Conservation (phyloP, 2,888 invertebrate species). For the Nemoura dubitans region DNA sequence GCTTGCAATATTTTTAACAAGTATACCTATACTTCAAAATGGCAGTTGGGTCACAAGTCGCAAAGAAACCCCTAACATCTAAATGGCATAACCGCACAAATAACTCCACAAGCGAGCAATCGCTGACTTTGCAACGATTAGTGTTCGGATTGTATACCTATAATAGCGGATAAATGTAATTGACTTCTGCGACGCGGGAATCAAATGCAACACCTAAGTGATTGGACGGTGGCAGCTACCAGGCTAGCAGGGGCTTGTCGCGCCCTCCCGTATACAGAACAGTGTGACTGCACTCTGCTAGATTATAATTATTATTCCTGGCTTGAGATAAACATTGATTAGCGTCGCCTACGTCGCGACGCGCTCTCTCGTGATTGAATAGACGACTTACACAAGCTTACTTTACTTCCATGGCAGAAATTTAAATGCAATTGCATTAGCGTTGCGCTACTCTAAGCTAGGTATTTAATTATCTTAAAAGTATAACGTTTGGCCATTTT, state of each 20-base stretch:
- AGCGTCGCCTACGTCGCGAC: slow-evolving; percentile 21
- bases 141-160: not conserved
- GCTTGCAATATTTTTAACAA: too few species aligned
- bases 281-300: slow-evolving; percentile 19
- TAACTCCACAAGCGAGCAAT: too few species aligned
- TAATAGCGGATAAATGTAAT: not conserved
- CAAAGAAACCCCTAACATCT: too few species aligned
- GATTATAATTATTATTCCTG: slow-evolving; percentile 39
- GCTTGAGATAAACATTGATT: slow-evolving; percentile 41
- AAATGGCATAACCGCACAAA: too few species aligned
- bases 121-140: not conserved
- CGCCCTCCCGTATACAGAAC: slow-evolving; percentile 25
- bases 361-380: slow-evolving; percentile 36
- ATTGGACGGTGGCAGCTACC: slow-evolving; percentile 3
- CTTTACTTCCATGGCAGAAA: slow-evolving; percentile 9
- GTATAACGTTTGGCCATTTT: slow-evolving; percentile 38
- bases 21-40: too few species aligned
- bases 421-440: slow-evolving; percentile 36
- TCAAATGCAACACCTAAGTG: slow-evolving; percentile 16
- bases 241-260: not conserved
- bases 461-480: slow-evolving; percentile 41
- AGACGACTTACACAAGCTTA: slow-evolving; percentile 30
- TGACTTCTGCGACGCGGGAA: not conserved
- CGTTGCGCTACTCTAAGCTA: slow-evolving; percentile 14
- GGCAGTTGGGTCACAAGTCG: too few species aligned